A percentile compares a stretch with the other conserved stretches of the same genome.
phyloP scores from a whole-genome alignment of 2,888 invertebrate species.

The Leptopilina myrica region DNA sequence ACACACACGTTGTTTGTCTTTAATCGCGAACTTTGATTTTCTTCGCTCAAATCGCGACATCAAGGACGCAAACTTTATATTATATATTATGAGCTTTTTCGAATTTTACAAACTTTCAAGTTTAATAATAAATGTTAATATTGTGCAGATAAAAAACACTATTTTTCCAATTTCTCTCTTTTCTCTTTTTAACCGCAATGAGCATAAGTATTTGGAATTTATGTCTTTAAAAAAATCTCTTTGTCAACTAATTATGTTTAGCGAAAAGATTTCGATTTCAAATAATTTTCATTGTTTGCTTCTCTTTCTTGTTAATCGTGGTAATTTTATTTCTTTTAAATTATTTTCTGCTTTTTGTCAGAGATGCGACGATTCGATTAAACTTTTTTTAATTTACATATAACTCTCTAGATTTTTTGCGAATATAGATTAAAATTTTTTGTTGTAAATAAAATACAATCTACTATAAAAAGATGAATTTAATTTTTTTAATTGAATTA shows the following conservation, averaged over 20 bases:
- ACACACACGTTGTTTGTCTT: constrained; percentile 2
- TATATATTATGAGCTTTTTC: constrained; percentile 6
- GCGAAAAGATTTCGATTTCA: too few species aligned
- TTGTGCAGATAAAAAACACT: constrained; percentile 11
- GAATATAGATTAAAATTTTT: too few species aligned
- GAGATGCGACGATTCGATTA: not conserved
- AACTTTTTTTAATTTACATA: not conserved
- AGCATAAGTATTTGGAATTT: too few species aligned
- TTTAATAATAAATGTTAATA: constrained; percentile 31
- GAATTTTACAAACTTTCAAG: not conserved
- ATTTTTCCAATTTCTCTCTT: not conserved
- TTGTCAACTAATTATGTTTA: too few species aligned
- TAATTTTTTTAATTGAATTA: too few species aligned
- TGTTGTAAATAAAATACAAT: too few species aligned
- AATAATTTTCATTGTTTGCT: not conserved
- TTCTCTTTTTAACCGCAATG: not conserved
- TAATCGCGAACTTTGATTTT: constrained; percentile 21
- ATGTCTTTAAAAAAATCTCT: too few species aligned
- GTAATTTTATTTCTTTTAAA: not conserved
- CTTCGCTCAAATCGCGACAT: not conserved
- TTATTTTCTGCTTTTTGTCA: constrained; percentile 40
- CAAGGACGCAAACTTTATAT: constrained; percentile 21
- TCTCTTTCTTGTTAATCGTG: constrained; percentile 9
- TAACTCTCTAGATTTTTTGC: too few species aligned
- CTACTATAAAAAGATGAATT: too few species aligned